phyloP scores from a whole-genome alignment of 1,140 invertebrate genomes.

The Listronotus bonariensis region DNA sequence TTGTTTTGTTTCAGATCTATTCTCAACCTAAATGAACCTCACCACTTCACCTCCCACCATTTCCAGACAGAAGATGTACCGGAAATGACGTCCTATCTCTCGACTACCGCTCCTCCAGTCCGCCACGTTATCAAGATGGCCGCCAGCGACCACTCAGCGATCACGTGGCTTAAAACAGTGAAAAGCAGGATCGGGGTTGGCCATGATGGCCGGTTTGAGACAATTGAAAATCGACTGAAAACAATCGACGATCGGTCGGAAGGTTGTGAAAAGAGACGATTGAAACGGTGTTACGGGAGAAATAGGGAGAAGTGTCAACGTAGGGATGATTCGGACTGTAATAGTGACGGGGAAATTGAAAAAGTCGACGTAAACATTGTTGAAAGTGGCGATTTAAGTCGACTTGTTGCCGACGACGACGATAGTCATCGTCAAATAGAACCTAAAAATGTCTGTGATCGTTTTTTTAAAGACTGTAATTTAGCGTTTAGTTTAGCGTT shows the following conservation, averaged over 20 bases:
- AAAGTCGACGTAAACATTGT: neutral
- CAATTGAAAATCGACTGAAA: slow-evolving; percentile 3
- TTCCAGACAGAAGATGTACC: neutral
- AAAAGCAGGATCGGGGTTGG: too few relatives aligned
- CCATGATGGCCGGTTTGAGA: neutral
- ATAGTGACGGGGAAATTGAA: neutral
- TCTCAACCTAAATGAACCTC: neutral
- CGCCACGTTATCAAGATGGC: slow-evolving; percentile 1
- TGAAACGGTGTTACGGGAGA: slow-evolving; percentile 10
- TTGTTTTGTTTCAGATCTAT: slow-evolving; percentile 16
- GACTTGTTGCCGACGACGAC: neutral
- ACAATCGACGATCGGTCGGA: neutral
- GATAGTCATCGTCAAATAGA: slow-evolving; percentile 14
- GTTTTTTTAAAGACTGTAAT: slow-evolving; percentile 36
- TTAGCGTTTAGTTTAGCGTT: slow-evolving; percentile 34
- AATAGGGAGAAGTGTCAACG: slow-evolving; percentile 12
- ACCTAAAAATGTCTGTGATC: slow-evolving; percentile 37
- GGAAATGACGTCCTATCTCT: slow-evolving; percentile 1
- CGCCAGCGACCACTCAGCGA: neutral
- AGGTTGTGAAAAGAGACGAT: slow-evolving; percentile 10
- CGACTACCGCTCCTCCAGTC: neutral
- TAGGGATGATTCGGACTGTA: neutral
- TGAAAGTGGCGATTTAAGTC: neutral
- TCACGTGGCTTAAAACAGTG: neutral
- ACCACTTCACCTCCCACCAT: neutral